Evolutionary conservation across 2,113 vertebrate genomes (phyloP), one percentile per base, ranked within the genome.

Genomic region (Chelonoidis abingdonii): DNA sequence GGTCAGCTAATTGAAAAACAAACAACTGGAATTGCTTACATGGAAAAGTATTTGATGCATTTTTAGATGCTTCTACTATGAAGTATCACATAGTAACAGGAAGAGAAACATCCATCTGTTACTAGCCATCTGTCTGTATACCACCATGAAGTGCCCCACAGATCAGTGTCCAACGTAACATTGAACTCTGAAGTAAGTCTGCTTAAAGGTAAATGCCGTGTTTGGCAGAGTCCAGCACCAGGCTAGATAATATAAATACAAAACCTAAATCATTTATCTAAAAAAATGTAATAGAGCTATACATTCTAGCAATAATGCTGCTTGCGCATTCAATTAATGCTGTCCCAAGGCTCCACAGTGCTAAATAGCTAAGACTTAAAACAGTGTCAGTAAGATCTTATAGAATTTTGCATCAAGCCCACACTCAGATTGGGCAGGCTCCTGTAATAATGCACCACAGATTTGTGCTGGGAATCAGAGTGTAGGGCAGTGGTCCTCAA

Each of bases 211-310:
- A 56, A 88, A 47, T 44, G 0, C 59, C n/a, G 10, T 41, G 50
- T 59, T 54, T 81, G 0, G 0, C 86, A 65, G 16, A 41, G 14
- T 0, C 50, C 72, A 65, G 38, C n/a, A 10, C 35, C 62, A 89
- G 38, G 8, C 29, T 35, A 75, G 54, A 69, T 76, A 56, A 10
- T 49, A 49, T 49, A 49, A 49, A 49, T 49, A 49, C 47, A 49
- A 49, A 49, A 49, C 47, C 47, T 3, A 49, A 49, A 49, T 49
- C 47, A 49, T 49, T 49, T 86, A 82, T 44, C 35, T 69, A 41
- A 24, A 65, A 65, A 6, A 47, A 86, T 49, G 86, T 80, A 79
- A 1, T 17, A 29, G n/a, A 87, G 24, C 9, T 41, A 38, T 76
- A 38, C 69, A 38, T 72, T 38, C 17, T 6, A 41, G 69, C 22